Evolutionary conservation across 2,888 invertebrate genomes (phyloP).

Genomic region (Drosophila niveifrons): DNA sequence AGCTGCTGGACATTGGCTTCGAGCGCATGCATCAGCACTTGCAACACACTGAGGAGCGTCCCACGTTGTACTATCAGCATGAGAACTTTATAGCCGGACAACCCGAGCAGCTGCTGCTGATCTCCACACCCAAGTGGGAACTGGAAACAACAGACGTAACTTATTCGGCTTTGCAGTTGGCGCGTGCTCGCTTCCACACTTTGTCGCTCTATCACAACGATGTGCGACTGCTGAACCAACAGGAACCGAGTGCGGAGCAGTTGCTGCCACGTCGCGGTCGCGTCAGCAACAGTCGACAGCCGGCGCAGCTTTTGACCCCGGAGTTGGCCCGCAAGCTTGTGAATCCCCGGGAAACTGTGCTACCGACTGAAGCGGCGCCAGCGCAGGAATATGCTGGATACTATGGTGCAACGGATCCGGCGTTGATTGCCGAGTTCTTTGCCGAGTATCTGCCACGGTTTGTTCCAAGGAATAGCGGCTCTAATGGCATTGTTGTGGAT

Average conservation of each 20-base stretch:
- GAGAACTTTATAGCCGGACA: slow-evolving; percentile 16
- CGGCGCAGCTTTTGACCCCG: slow-evolving; percentile 5
- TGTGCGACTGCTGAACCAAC: slow-evolving; percentile 29
- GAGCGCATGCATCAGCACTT: background rate
- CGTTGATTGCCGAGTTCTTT: slow-evolving; percentile 50
- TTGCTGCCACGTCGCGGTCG: slow-evolving; percentile 50
- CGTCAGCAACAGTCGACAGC: slow-evolving; percentile 1
- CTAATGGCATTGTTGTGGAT: slow-evolving; percentile 59
- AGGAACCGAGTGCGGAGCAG: slow-evolving; percentile 17
- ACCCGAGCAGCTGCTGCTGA: slow-evolving; percentile 10
- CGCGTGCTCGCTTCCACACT: slow-evolving; percentile 38
- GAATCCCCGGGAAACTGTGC: slow-evolving; percentile 52
- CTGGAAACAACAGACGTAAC: background rate
- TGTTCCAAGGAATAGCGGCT: slow-evolving; percentile 46
- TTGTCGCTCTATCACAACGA: slow-evolving; percentile 40
- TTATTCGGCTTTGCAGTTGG: slow-evolving; percentile 35
- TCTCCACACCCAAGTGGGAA: background rate
- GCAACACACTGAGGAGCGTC: background rate
- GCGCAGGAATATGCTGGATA: slow-evolving; percentile 61
- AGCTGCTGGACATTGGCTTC: slow-evolving; percentile 40
- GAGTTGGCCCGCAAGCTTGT: slow-evolving; percentile 30
- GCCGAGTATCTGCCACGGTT: slow-evolving; percentile 61
- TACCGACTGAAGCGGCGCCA: slow-evolving; percentile 19
- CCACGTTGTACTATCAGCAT: slow-evolving; percentile 33
- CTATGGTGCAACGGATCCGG: slow-evolving; percentile 45